Evolutionary conservation across 2,113 vertebrate species (phyloP), one percentile per base, ranked within the genome.

Genomic region (Papio anubis): DNA sequence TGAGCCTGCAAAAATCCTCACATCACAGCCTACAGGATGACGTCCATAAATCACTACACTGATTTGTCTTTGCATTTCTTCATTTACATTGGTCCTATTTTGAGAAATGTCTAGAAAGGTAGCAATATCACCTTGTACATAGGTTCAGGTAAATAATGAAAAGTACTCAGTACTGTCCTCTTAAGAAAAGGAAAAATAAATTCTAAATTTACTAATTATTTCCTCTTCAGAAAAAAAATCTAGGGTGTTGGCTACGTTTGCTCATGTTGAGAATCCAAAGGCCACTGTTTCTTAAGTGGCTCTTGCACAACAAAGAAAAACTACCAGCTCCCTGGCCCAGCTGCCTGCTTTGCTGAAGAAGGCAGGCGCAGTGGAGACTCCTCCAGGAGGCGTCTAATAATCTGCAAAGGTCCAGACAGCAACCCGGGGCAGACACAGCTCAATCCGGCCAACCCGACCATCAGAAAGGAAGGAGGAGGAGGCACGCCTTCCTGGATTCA

Each of bases 361-460:
- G 11, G 38, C 21, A 1, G 52, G 21, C 14, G 79, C 5, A 0
- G 5, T 0, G 0, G 66, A 48, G 2, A 12, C 18, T 57, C 40
- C 13, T 0, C 48, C 23, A 27, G 9, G 17, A 0, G 0, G 57
- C 12, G 16, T 55, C 66, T 6, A 78, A 10, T 8, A 59, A 81
- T 66, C 61, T 43, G 21, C 0, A 0, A 25, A 55, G 3, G 3
- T 38, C 86, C 61, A 23, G 4, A n/a, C 6, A 50, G 18, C 0
- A 0, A 70, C 84, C 48, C 20, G 9, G 17, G 68, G 86, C 13
- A 92, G 30, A 93, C 2, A 76, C 13, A 25, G 90, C 25, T n/a
- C 3, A 0, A 43, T 32, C 1, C 17, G 75, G 59, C 0, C 64
- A 32, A 8, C 8, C n/a, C 21, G 3, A 73, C 59, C 32, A 3